These are phyloP conservation scores for Xiphydria camelus DNA, from an alignment of 2,888 invertebrate genomes.

Conservation along the genomic window DNA sequence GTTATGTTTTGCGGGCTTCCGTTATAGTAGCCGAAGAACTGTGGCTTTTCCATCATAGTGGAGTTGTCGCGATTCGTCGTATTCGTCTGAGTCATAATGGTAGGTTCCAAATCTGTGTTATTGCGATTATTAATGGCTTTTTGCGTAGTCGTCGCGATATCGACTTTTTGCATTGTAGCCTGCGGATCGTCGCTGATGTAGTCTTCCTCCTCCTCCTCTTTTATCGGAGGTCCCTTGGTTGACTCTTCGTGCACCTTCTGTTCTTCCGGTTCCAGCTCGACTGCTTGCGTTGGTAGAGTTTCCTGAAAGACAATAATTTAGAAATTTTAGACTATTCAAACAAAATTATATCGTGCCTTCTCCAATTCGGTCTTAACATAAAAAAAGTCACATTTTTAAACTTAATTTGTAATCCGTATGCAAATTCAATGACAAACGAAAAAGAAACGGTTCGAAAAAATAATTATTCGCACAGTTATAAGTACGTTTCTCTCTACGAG, in stretches of 20 bases:
- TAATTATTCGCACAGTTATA: too few species aligned
- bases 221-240: constrained; percentile 9
- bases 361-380: too few species aligned
- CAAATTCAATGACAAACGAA: too few species aligned
- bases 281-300: background rate
- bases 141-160: constrained; percentile 8
- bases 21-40: constrained; percentile 39
- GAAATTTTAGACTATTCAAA: too few species aligned
- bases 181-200: constrained; percentile 19
- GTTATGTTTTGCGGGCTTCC: constrained; percentile 43
- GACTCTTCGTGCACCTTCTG: background rate
- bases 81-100: background rate
- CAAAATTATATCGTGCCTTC: too few species aligned
- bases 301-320: background rate
- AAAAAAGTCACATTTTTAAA: too few species aligned
- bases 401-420: too few species aligned
- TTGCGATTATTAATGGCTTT: constrained; percentile 4
- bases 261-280: background rate
- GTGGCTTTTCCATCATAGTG: constrained; percentile 15
- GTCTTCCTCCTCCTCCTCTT: constrained; percentile 16
- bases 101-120: background rate
- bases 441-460: too few species aligned
- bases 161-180: constrained; percentile 10
- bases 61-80: constrained; percentile 14
- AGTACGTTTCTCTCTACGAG: too few species aligned